A percentile compares a stretch with the other conserved stretches of the same genome.
phyloP scores from a whole-genome alignment of 2,113 vertebrate genomes.

The Mixornis gularis region DNA sequence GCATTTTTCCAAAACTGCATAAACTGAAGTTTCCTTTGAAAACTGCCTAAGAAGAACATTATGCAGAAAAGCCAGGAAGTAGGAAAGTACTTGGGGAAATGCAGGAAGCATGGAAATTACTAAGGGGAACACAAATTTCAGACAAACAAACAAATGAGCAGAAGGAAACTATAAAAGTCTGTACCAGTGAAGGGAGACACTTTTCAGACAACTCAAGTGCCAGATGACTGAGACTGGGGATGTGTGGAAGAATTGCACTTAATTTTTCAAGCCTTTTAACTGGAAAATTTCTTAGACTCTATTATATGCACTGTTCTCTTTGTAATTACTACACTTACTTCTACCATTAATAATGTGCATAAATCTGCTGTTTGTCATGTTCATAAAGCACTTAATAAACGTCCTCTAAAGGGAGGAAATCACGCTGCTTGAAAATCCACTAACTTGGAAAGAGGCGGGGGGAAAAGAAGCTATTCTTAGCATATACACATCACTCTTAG shows the following conservation, averaged over 20 bases:
- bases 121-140: slow-evolving; percentile 14
- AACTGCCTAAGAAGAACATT: not conserved
- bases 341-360: not conserved
- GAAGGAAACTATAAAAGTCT: not conserved
- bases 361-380: slow-evolving; percentile 6
- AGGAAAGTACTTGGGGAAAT: slow-evolving; percentile 1
- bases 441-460: not conserved
- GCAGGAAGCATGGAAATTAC: slow-evolving; percentile 15
- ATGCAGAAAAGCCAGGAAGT: slow-evolving; percentile 30
- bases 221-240: not conserved
- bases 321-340: slow-evolving; percentile 15
- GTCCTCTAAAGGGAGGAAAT: not conserved
- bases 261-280: slow-evolving; percentile 38
- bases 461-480: slow-evolving; percentile 33
- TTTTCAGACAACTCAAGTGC: slow-evolving; percentile 19
- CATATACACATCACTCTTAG: not conserved
- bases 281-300: not conserved
- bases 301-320: not conserved
- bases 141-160: not conserved
- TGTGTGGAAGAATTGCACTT: not conserved
- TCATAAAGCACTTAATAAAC: not conserved
- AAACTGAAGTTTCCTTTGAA: slow-evolving; percentile 35
- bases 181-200: slow-evolving; percentile 10
- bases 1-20: slow-evolving; percentile 12
- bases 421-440: not conserved